Evolutionary conservation across 2,113 vertebrate genomes (phyloP).

Genomic region (Eretmodus cyanostictus): DNA sequence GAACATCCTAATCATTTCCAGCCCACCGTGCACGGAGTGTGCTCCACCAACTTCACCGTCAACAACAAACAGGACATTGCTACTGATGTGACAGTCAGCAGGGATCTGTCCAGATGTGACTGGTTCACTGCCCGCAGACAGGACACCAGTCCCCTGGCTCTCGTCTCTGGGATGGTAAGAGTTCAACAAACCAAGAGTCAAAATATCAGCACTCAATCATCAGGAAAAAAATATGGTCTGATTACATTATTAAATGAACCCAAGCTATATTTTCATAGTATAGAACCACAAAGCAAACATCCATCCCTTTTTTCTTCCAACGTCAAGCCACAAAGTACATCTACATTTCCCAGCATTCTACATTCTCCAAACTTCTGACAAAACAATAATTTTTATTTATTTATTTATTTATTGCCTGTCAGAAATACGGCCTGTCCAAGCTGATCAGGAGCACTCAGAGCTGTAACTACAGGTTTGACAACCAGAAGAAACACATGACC

Average conservation of each 20-base stretch:
- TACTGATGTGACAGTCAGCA: slow-evolving; percentile 75
- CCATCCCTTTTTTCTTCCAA: neutral
- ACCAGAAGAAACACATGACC: slow-evolving; percentile 78
- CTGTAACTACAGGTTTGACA: slow-evolving; percentile 83
- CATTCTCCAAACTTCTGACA: neutral
- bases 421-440: slow-evolving; percentile 75
- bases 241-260: neutral
- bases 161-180: slow-evolving; percentile 81
- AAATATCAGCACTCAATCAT: neutral
- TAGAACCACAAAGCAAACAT: neutral
- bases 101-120: slow-evolving; percentile 78
- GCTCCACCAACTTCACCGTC: slow-evolving; percentile 73
- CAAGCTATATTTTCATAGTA: neutral
- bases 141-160: slow-evolving; percentile 80
- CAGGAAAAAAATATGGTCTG: neutral
- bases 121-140: slow-evolving; percentile 69
- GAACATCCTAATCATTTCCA: slow-evolving; percentile 42
- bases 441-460: slow-evolving; percentile 81
- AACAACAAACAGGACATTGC: slow-evolving; percentile 68
- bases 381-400: neutral
- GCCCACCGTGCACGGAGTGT: slow-evolving; percentile 83
- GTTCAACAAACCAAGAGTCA: neutral
- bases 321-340: neutral
- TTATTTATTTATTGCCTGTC: neutral
- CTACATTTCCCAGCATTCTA: neutral